Evolutionary conservation across 2,797 vertebrate genomes (phyloP), one percentile per base, ranked within the genome.

Genomic region (Urosaurus nigricauda): DNA sequence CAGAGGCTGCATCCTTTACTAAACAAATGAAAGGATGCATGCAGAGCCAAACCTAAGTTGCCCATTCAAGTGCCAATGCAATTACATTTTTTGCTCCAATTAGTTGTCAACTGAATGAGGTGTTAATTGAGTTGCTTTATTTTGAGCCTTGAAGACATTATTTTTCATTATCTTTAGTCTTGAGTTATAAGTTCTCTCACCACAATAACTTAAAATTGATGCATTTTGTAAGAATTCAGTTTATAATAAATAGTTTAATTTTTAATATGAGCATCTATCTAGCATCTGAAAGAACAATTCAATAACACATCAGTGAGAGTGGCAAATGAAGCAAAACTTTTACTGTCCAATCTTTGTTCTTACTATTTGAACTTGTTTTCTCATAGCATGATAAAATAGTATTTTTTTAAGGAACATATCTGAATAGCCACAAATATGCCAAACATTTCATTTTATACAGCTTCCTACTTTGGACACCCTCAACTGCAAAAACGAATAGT

Each of bases 401-500:
- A 82, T 70, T 35, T 78, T n/a, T 75, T 90, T 88, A 0, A 90
- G 26, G 63, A 53, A 58, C 85, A 88, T 79, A 26, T 88, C 13
- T 90, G 47, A 87, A 1, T 65, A 68, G 77, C 12, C 83, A 75
- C 16, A 91, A 85, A 63, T 58, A 88, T 78, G 12, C 65, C 60
- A 83, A 60, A 68, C 11, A 81, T 87, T 79, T 87, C 60, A 40
- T 5, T 74, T 78, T 70, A n/a, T 35, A 78, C 79, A 63, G 35
- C 32, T 74, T 79, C 43, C 58, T 83, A 68, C 17, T 53, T 65
- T 0, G 79, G 13, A 84, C 60, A 78, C 24, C 83, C 51, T 47
- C 70, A 85, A 58, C 5, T 88, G 35, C 88, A 91, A 94, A 68
- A 90, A 79, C 37, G 29, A 81, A 83, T 60, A 74, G 77, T 87